phyloP scores from a whole-genome alignment of 2,888 invertebrate species.

The Mythimna albipuncta region DNA sequence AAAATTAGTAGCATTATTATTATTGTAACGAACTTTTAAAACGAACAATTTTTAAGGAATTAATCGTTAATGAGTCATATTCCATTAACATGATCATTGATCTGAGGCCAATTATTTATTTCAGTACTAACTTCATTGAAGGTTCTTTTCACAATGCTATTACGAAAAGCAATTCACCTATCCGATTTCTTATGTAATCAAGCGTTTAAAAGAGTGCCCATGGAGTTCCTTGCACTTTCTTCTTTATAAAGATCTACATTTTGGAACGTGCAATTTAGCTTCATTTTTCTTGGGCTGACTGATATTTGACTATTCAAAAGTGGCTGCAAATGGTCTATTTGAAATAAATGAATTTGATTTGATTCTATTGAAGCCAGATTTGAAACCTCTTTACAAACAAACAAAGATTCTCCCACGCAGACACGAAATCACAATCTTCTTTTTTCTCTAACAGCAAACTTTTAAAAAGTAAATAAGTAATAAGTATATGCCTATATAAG shows the following conservation, averaged over 20 bases:
- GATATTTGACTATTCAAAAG: too few relatives aligned
- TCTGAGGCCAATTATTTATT: background rate
- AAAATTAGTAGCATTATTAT: background rate
- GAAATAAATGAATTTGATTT: too few relatives aligned
- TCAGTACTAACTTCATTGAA: background rate
- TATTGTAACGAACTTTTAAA: background rate
- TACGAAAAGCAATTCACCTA: background rate
- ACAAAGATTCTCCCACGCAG: conserved; percentile 18
- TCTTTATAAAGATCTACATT: too few relatives aligned
- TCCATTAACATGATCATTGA: background rate
- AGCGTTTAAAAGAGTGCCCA: too few relatives aligned
- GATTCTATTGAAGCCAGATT: background rate
- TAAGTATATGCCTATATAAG: conserved; percentile 45
- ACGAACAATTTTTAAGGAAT: background rate
- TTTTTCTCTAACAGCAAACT: conserved; percentile 46
- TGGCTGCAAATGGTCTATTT: too few relatives aligned
- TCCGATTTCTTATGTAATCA: background rate
- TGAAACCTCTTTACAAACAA: background rate
- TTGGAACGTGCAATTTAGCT: too few relatives aligned
- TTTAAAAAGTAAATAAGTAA: conserved; percentile 22
- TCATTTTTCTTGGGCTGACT: too few relatives aligned
- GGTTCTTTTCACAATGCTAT: background rate
- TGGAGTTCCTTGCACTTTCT: too few relatives aligned
- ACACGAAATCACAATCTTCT: conserved; percentile 7
- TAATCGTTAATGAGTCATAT: background rate